Evolutionary conservation across 2,888 invertebrate species (phyloP), one percentile per base, ranked within the genome.

Genomic region (Abscondita cerata): DNA sequence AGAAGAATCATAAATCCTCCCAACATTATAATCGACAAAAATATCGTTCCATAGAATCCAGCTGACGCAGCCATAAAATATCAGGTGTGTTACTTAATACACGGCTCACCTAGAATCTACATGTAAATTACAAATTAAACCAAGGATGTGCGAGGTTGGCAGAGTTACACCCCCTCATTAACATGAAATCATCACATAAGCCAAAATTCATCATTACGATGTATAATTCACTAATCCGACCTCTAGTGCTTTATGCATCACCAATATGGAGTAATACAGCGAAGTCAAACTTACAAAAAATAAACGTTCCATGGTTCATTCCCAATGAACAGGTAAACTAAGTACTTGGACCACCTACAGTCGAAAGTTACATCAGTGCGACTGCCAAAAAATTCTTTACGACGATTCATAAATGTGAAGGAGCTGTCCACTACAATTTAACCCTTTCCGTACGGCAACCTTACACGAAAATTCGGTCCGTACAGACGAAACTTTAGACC

Each of bases 181-280:
- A 52, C 41, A 52, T 3, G 15, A 38, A 40, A 40, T 52, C 12
- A 4, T 20, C 52, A 20, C 40, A 20, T 18, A 40, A 38, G 20
- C 52, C 40, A 9, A 40, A 52, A 15, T 52, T 38, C 38, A 38
- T 40, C 25, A 52, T 20, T 2, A 20, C 40, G 4, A 52, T 52
- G 20, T 52, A 52, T 9, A 52, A 52, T 36, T 52, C 36, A 1
- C 6, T 38, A 40, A 52, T 40, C 20, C 36, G 20, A 12, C 40
- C 19, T 1, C 19, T 52, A 41, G 11, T 19, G 1, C 9, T 36
- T 2, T 52, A 18, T 52, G 38, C 38, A 36, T 52, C 34, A 36
- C 36, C 34, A 6, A 40, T 52, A 2, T 40, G 52, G 40, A 52
- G 52, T 25, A 52, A 19, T 38, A 52, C 52, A 40, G 20, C 40